Conservation (phyloP, 2,888 invertebrate species). For the Pristionchus entomophagus region DNA sequence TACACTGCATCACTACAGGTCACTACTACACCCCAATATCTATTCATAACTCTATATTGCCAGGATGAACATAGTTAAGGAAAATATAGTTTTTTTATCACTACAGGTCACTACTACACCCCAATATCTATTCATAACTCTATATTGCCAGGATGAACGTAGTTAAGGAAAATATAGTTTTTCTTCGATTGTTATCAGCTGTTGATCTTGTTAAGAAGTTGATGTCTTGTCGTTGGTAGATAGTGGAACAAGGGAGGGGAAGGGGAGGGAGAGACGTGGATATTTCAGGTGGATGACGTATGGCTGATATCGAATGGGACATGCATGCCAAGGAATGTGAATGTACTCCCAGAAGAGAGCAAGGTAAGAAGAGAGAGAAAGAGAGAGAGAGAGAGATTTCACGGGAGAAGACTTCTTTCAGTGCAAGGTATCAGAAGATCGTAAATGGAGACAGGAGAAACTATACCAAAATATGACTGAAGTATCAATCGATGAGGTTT, state of each 20-base stretch:
- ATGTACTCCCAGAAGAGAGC: slow-evolving; percentile 63
- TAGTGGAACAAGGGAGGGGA: neutral
- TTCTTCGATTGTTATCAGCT: too few species aligned
- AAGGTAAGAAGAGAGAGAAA: slow-evolving; percentile 51
- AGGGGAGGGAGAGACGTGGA: neutral
- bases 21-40: neutral
- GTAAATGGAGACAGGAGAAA: slow-evolving; percentile 74
- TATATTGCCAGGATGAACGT: too few species aligned
- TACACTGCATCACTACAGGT: slow-evolving; percentile 67
- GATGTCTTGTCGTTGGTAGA: too few species aligned
- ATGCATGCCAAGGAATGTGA: slow-evolving; percentile 72
- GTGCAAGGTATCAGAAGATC: slow-evolving; percentile 69
- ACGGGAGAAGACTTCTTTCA: slow-evolving; percentile 48
- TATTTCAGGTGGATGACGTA: slow-evolving; percentile 65
- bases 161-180: too few species aligned
- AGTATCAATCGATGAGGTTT: slow-evolving; percentile 70
- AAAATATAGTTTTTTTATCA: too few species aligned
- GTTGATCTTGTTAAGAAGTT: too few species aligned
- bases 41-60: neutral
- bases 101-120: slow-evolving; percentile 46
- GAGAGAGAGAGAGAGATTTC: neutral
- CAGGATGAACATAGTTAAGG: too few species aligned
- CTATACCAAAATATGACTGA: slow-evolving; percentile 73
- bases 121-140: neutral
- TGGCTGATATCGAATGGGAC: slow-evolving; percentile 74